Percentiles rank a stretch among this genome's conserved stretches.
These are phyloP conservation scores for Ptilorrhoa leucosticta DNA, from an alignment of 2,113 vertebrate genomes.

Conservation along the genomic window DNA sequence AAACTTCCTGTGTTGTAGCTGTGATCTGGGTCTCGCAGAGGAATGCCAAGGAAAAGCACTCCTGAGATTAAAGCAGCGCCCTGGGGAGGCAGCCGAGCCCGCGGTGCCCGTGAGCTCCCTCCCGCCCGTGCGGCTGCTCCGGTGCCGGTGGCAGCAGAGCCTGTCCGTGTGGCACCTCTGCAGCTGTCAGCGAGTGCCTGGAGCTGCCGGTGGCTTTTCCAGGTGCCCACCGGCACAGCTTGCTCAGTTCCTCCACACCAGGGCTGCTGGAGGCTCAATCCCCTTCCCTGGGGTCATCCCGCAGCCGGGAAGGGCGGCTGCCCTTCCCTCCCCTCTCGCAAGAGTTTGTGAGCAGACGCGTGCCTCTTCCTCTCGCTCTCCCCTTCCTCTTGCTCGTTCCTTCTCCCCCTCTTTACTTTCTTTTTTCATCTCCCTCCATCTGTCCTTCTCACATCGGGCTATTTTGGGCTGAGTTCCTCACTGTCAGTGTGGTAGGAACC, in stretches of 20 bases:
- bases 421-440: constrained; percentile 48
- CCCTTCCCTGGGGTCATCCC: not conserved
- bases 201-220: not conserved
- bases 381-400: not conserved
- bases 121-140: rapidly evolving
- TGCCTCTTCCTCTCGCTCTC: not conserved
- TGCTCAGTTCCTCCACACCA: not conserved
- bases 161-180: rapidly evolving
- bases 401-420: constrained; percentile 46
- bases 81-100: not conserved
- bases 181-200: not conserved
- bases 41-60: not conserved
- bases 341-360: not conserved
- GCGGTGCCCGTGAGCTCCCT: rapidly evolving
- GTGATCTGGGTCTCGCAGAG: not conserved
- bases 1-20: rapidly evolving
- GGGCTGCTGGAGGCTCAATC: not conserved
- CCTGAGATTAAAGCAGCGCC: not conserved
- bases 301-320: rapidly evolving
- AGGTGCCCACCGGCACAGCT: not conserved
- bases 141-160: rapidly evolving
- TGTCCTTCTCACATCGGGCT: constrained; percentile 50
- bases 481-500: constrained; percentile 17
- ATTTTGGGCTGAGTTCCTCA: constrained; percentile 46
- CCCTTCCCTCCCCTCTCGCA: not conserved